These are phyloP conservation scores for Caenorhabditis brenneri DNA, from an alignment of 1,140 invertebrate species.

Conservation along the genomic window DNA sequence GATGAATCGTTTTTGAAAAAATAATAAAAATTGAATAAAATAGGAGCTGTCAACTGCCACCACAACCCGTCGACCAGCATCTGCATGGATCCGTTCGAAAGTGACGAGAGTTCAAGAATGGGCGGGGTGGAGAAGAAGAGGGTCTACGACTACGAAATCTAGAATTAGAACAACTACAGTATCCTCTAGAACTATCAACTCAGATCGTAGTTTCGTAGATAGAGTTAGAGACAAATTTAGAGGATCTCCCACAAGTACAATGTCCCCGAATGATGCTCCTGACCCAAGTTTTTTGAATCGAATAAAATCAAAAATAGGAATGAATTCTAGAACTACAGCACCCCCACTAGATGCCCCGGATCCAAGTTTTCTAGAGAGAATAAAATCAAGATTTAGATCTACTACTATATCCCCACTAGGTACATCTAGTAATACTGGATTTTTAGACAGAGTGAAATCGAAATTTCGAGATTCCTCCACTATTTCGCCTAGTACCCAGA, in stretches of 20 bases:
- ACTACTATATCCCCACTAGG: no score
- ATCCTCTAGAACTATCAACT: background rate
- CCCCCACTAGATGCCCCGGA: background rate
- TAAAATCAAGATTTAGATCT: background rate
- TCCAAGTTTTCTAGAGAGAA: background rate
- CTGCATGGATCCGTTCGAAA: background rate
- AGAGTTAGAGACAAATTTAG: background rate
- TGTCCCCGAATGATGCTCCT: background rate
- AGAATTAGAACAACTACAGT: slow-evolving; percentile 16
- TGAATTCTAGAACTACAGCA: background rate
- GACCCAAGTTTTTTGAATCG: background rate
- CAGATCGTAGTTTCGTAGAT: background rate
- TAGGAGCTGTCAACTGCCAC: slow-evolving; percentile 11
- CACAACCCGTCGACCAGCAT: background rate
- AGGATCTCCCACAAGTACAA: background rate
- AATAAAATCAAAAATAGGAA: background rate
- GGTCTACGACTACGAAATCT: background rate
- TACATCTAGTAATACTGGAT: no score
- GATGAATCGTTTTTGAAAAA: no score
- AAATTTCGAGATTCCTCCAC: background rate
- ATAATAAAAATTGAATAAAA: background rate
- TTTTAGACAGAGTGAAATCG: background rate
- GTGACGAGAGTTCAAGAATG: slow-evolving; percentile 11
- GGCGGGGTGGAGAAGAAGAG: background rate
- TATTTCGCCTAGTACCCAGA: no score